phyloP scores from a whole-genome alignment of 2,888 invertebrate species.

The Hemistola chrysoprasaria region DNA sequence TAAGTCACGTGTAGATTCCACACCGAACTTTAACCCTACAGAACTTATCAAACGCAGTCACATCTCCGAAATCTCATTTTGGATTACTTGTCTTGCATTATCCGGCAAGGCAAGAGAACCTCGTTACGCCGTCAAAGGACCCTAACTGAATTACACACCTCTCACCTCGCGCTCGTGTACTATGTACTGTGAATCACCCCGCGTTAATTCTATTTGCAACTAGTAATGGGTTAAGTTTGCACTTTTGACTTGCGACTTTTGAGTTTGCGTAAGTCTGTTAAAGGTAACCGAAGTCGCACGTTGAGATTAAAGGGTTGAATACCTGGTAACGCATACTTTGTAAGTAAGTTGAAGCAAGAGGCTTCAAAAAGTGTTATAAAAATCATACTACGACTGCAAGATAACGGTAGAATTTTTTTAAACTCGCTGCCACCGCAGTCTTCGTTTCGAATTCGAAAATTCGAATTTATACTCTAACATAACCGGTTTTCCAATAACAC shows the following conservation, averaged over 20 bases:
- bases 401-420: no score
- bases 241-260: conserved; percentile 19
- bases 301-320: no score
- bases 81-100: conserved; percentile 26
- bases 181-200: conserved; percentile 12
- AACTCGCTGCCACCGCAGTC: no score
- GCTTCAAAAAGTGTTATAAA: no score
- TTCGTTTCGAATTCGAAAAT: no score
- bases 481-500: no score
- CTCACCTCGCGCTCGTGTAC: conserved; percentile 11
- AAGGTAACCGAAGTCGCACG: no score
- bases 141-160: conserved; percentile 77
- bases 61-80: conserved; percentile 19
- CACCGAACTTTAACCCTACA: conserved; percentile 30
- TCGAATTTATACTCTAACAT: no score
- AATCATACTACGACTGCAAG: no score
- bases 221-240: conserved; percentile 16
- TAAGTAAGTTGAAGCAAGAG: no score
- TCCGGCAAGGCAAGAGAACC: conserved; percentile 65
- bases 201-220: conserved; percentile 21
- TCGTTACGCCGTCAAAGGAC: conserved; percentile 78
- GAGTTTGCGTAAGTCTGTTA: not conserved
- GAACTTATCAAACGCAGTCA: conserved; percentile 27
- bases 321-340: no score
- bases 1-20: no score